phyloP scores from a whole-genome alignment of 1,140 invertebrate genomes.

The Reticulitermes speratus region DNA sequence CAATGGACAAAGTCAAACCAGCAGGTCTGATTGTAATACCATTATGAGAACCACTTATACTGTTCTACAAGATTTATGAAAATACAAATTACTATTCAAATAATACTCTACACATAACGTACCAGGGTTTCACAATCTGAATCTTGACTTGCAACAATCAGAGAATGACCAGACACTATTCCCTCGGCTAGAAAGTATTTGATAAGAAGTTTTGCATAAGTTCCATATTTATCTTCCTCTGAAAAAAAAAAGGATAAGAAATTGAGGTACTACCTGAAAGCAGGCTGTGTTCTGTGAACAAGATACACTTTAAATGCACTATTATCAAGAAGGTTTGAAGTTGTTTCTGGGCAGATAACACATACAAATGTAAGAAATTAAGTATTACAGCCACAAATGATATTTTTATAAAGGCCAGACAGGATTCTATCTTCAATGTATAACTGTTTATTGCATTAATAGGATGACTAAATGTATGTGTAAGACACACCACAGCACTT shows the following conservation, averaged over 20 bases:
- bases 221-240: slow-evolving; percentile 79
- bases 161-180: slow-evolving; percentile 65
- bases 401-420: no score
- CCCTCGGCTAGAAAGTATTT: slow-evolving; percentile 86
- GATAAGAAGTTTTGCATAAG: slow-evolving; percentile 69
- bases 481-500: slow-evolving; percentile 35
- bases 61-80: background rate
- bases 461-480: no score
- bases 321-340: slow-evolving; percentile 14
- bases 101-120: slow-evolving; percentile 38
- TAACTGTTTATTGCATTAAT: no score
- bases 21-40: no score
- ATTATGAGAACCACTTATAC: no score
- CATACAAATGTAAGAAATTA: background rate
- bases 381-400: no score
- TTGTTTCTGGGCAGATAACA: background rate
- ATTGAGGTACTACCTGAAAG: no score
- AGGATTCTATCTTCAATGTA: no score
- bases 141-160: slow-evolving; percentile 72
- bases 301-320: no score
- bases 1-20: no score
- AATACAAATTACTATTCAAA: background rate
- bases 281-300: no score
- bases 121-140: slow-evolving; percentile 62
- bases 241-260: slow-evolving; percentile 41